Conservation (phyloP, 2,113 vertebrate species). For the Cynocephalus volans region DNA sequence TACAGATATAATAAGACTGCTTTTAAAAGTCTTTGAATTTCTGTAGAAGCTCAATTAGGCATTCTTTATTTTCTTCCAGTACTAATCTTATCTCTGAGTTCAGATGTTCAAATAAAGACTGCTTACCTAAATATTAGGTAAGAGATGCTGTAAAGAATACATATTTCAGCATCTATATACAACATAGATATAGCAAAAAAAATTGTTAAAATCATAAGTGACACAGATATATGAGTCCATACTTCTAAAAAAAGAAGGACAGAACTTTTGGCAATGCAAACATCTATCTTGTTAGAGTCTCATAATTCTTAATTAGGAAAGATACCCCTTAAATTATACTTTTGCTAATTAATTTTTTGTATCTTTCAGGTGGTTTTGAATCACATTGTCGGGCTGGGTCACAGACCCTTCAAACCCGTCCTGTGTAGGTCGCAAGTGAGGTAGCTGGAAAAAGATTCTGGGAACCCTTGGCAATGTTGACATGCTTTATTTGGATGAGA, state of each 20-base stretch:
- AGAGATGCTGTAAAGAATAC: neutral
- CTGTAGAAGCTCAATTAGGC: neutral
- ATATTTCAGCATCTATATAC: neutral
- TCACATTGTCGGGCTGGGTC: neutral
- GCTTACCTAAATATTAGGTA: neutral
- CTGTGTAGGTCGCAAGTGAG: no score
- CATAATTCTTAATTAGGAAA: constrained; percentile 24
- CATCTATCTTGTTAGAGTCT: neutral
- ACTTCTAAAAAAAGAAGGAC: neutral
- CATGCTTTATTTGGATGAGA: no score
- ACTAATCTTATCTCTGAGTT: neutral
- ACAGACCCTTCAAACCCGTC: no score
- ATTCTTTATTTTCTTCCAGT: neutral
- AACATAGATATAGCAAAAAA: neutral
- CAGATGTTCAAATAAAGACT: neutral
- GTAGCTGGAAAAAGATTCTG: no score
- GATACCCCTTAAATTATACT: neutral
- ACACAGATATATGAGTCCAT: neutral
- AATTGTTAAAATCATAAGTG: neutral
- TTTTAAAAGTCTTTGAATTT: neutral
- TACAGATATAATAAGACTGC: neutral
- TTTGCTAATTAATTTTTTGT: neutral
- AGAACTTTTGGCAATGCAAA: neutral
- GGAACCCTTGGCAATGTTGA: no score
- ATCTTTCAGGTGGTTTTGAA: neutral